phyloP scores from a whole-genome alignment of 2,888 invertebrate species.

The Polydesmus complanatus region DNA sequence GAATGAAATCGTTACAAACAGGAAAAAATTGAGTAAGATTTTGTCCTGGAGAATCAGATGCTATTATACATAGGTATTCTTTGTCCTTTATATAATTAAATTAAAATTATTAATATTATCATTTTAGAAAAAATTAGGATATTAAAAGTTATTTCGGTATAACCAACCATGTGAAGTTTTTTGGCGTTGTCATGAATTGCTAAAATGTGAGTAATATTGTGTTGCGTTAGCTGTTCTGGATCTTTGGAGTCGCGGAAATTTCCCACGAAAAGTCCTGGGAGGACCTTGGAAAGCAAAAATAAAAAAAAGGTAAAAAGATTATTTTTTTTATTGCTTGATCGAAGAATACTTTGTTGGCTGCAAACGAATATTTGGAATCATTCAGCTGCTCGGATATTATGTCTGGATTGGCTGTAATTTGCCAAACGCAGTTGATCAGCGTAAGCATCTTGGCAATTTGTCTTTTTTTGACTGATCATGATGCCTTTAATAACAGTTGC shows the following conservation, averaged over 20 bases:
- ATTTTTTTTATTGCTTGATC: neutral
- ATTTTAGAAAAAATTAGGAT: neutral
- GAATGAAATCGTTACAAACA: constrained; percentile 90
- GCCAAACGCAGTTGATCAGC: too few relatives aligned
- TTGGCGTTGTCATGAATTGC: constrained; percentile 91
- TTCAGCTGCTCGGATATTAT: too few relatives aligned
- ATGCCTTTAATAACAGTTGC: too few relatives aligned
- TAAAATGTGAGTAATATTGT: constrained; percentile 85
- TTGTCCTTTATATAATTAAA: constrained; percentile 59
- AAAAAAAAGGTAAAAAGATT: neutral
- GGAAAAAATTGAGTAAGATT: constrained; percentile 86
- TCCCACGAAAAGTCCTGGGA: constrained; percentile 87
- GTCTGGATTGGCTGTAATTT: too few relatives aligned
- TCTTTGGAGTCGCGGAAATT: constrained; percentile 94
- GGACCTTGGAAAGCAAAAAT: constrained; percentile 45
- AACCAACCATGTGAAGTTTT: constrained; percentile 64
- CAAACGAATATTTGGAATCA: too few relatives aligned
- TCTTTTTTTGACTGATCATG: too few relatives aligned
- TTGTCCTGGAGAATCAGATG: constrained; percentile 89
- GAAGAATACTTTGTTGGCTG: too few relatives aligned
- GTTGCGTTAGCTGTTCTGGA: constrained; percentile 68
- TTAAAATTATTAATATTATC: constrained; percentile 1
- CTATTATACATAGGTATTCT: constrained; percentile 87
- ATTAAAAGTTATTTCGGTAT: constrained; percentile 5
- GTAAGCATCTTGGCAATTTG: too few relatives aligned